phyloP scores from a whole-genome alignment of 2,888 invertebrate genomes.

The Lithophane leautieri region DNA sequence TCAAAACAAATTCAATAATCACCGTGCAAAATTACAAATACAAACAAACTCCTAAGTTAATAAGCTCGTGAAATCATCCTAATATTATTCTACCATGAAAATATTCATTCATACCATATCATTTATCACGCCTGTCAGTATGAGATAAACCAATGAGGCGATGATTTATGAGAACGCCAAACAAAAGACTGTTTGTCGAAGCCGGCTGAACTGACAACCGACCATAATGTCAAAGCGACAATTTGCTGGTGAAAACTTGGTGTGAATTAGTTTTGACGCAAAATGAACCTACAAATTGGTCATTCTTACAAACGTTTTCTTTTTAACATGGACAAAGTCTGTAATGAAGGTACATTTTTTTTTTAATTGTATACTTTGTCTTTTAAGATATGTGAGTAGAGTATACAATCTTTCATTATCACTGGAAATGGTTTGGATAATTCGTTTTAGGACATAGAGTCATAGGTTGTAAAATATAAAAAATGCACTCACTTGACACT shows the following conservation, averaged over 20 bases:
- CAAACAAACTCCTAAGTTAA: neutral
- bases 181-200: slow-evolving; percentile 48
- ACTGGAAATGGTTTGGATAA: neutral
- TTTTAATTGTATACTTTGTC: neutral
- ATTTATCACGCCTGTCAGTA: slow-evolving; percentile 27
- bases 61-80: neutral
- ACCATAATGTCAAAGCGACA: slow-evolving; percentile 1
- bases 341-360: no score
- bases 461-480: no score
- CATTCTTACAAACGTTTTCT: neutral
- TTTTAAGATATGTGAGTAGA: neutral
- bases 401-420: neutral
- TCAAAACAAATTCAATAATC: neutral
- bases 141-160: slow-evolving; percentile 21
- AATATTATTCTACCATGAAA: neutral
- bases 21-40: slow-evolving; percentile 8
- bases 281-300: neutral
- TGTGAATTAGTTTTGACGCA: neutral
- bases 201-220: slow-evolving; percentile 6
- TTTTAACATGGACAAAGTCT: neutral
- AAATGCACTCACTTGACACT: no score
- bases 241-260: neutral
- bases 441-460: no score
- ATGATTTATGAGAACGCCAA: slow-evolving; percentile 35
- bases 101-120: slow-evolving; percentile 2